phyloP scores from a whole-genome alignment of 2,888 invertebrate genomes.

The Buathra laborator region DNA sequence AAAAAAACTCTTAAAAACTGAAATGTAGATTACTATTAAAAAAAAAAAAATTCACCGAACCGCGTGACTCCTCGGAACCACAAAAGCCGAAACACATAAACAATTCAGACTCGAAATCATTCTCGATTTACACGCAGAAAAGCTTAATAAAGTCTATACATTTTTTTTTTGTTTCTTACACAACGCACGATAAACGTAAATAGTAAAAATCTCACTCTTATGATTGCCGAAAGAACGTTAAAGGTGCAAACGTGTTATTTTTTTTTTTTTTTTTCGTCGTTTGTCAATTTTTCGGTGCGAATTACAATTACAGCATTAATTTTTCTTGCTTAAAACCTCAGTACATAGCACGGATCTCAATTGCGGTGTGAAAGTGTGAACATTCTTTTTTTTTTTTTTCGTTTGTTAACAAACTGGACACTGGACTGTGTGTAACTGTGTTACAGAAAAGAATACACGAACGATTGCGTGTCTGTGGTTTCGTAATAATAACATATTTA shows the following conservation, averaged over 20 bases:
- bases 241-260: constrained; percentile 20
- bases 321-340: constrained; percentile 12
- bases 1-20: not conserved
- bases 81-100: not conserved
- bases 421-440: constrained; percentile 1
- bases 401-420: constrained; percentile 1
- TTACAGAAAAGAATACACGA: constrained; percentile 39
- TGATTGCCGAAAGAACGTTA: constrained; percentile 34
- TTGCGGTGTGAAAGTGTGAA: constrained; percentile 27
- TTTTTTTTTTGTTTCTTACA: constrained; percentile 26
- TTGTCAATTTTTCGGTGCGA: constrained; percentile 17
- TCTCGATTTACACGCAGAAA: not conserved
- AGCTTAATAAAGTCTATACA: not conserved
- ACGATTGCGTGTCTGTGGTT: constrained; percentile 8
- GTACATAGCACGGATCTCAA: not conserved
- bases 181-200: constrained; percentile 11
- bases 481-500: constrained; percentile 55
- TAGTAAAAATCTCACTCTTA: constrained; percentile 51
- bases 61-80: too few species aligned
- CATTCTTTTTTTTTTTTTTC: not conserved
- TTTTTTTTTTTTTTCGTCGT: constrained; percentile 20
- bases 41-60: not conserved
- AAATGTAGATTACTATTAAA: not conserved
- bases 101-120: not conserved
- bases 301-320: constrained; percentile 26